phyloP scores from a whole-genome alignment of 2,888 invertebrate genomes.

The Allacma fusca region DNA sequence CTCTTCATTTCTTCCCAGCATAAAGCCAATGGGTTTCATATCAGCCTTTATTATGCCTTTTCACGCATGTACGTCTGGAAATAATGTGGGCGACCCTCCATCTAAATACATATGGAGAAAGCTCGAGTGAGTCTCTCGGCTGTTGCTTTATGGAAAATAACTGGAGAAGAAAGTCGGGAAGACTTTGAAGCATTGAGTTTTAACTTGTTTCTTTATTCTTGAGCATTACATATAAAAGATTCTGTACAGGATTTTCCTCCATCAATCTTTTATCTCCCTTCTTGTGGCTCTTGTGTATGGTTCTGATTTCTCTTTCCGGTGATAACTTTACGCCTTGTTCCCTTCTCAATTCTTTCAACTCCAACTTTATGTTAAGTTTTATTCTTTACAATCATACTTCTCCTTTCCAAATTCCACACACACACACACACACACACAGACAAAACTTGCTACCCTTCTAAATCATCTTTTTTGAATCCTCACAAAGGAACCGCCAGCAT shows the following conservation, averaged over 20 bases:
- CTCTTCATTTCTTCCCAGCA: not conserved
- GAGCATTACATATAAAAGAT: conserved; percentile 16
- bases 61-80: not conserved
- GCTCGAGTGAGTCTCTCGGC: too few species aligned
- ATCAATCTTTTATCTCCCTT: conserved; percentile 39
- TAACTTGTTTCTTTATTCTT: conserved; percentile 16
- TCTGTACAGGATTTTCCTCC: conserved; percentile 31
- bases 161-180: not conserved
- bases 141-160: conserved; percentile 15
- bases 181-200: not conserved
- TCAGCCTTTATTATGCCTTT: not conserved
- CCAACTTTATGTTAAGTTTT: conserved; percentile 7
- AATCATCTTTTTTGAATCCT: not conserved
- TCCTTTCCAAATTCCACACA: not conserved
- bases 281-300: conserved; percentile 9
- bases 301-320: not conserved
- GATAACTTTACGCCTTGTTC: not conserved
- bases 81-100: not conserved
- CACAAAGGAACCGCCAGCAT: too few species aligned
- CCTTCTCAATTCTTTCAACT: conserved; percentile 6
- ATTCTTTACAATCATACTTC: not conserved
- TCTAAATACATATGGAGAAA: too few species aligned
- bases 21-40: not conserved
- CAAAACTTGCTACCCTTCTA: too few species aligned
- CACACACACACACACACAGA: not conserved